Evolutionary conservation across 2,888 invertebrate genomes (phyloP), one percentile per base, ranked within the genome.

Genomic region (Brachyptera putata): DNA sequence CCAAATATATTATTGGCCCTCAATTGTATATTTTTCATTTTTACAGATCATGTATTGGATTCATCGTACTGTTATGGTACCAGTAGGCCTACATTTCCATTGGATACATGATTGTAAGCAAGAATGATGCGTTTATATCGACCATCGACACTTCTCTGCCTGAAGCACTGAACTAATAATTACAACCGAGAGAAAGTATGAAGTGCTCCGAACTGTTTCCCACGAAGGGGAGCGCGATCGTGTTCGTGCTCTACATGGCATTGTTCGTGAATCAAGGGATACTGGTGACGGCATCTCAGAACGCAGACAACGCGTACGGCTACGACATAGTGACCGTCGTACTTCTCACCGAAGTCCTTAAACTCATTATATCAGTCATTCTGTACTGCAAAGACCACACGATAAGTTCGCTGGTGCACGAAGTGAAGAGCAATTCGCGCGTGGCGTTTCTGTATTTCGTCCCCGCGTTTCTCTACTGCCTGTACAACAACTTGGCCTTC

Each of bases 401-500:
- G 22, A 64, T 82, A 60, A 75, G 76, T 13, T 75, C 79, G 55
- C 75, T 87, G 66, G 71, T 84, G 68, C 70, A 72, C 69, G 83
- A 86, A 65, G 74, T 86, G 36, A 64, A 73, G 9, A 77, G 80
- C 66, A 82, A 87, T 70, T 80, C 79, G 65, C 69, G 68, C 67
- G 81, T 94, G 48, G 75, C 93, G 67, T 73, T 86, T 58, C 73
- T 92, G 46, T 96, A 97, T 72, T 89, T 95, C 76, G 85, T 96
- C 65, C 96, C 96, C 41, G 89, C 95, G 0, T 81, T 91, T 69
- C 76, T 96, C 57, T 97, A 97, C 73, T 95, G 95, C 70, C 79
- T 95, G 56, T 96, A 96, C 79, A 96, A 97, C 73, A 96, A 96
- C 77, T 80, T 97, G 69, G 85, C 94, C 26, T 96, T 95, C 76